Conservation (phyloP, 2,797 vertebrate genomes). For the Pantherophis vulpinus region DNA sequence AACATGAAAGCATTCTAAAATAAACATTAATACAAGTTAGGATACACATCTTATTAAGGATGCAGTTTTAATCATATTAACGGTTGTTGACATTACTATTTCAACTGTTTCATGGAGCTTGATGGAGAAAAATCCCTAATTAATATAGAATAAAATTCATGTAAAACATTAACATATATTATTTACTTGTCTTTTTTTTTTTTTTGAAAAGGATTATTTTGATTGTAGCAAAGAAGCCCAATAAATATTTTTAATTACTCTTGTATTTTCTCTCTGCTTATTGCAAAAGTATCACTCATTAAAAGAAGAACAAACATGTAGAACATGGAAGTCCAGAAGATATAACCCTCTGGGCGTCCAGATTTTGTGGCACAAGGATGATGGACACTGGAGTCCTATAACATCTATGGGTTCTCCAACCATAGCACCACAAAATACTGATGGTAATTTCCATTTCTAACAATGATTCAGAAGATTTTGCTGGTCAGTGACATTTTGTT, state of each 20-base stretch:
- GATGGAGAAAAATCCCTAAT: constrained; percentile 58
- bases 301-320: constrained; percentile 40
- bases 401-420: not conserved
- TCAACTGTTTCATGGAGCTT: constrained; percentile 62
- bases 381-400: not conserved
- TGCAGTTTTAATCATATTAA: constrained; percentile 73
- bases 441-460: not conserved
- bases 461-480: not conserved
- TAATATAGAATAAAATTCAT: constrained; percentile 63
- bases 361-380: not conserved
- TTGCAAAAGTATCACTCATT: constrained; percentile 49
- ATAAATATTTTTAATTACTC: constrained; percentile 70
- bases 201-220: constrained; percentile 46
- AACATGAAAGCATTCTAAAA: constrained; percentile 69
- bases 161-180: constrained; percentile 56
- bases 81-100: constrained; percentile 66
- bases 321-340: not conserved
- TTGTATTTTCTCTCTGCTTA: constrained; percentile 59
- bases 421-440: not conserved
- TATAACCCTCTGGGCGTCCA: not conserved
- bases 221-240: constrained; percentile 55
- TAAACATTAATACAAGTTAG: constrained; percentile 71
- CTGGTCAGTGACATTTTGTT: not conserved
- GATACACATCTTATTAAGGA: constrained; percentile 68
- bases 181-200: constrained; percentile 57